Evolutionary conservation across 2,888 invertebrate genomes (phyloP).

Genomic region (Altica lythri): DNA sequence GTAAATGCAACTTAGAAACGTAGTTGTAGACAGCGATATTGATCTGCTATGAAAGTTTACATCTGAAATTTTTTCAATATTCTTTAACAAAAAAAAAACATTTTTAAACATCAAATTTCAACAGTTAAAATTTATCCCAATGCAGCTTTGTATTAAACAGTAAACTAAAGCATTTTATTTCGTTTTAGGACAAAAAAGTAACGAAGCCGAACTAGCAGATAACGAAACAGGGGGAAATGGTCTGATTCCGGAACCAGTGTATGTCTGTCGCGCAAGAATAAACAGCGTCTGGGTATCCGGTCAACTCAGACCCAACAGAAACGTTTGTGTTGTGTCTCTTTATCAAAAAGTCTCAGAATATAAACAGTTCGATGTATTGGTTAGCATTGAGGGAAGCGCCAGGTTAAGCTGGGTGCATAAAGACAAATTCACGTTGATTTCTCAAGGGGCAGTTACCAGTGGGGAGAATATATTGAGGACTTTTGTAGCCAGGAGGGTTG

Average conservation of each 20-base stretch:
- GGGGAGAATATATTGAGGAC: slow-evolving; percentile 53
- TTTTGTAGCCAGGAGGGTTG: slow-evolving; percentile 51
- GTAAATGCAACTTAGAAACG: too few relatives aligned
- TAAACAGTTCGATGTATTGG: slow-evolving; percentile 70
- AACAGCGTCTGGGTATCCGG: slow-evolving; percentile 78
- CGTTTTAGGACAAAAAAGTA: slow-evolving; percentile 55
- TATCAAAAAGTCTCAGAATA: slow-evolving; percentile 59
- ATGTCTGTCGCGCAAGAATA: slow-evolving; percentile 74
- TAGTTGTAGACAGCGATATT: too few relatives aligned
- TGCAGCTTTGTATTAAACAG: too few relatives aligned
- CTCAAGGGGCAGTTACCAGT: slow-evolving; percentile 71
- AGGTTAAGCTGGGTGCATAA: slow-evolving; percentile 78
- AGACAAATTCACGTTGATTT: slow-evolving; percentile 69
- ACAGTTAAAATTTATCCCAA: too few relatives aligned
- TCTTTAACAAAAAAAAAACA: too few relatives aligned
- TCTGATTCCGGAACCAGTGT: slow-evolving; percentile 59
- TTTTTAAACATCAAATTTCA: too few relatives aligned
- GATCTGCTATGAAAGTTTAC: too few relatives aligned
- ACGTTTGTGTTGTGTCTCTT: slow-evolving; percentile 69
- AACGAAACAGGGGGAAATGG: slow-evolving; percentile 66
- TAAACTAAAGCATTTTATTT: too few relatives aligned
- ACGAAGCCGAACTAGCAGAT: slow-evolving; percentile 56
- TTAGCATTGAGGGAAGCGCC: slow-evolving; percentile 78
- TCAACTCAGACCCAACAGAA: slow-evolving; percentile 62
- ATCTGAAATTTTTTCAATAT: too few relatives aligned